Base-by-base conservation (phyloP, 2,888 invertebrate species). In the Callimorpha dominula region DNA sequence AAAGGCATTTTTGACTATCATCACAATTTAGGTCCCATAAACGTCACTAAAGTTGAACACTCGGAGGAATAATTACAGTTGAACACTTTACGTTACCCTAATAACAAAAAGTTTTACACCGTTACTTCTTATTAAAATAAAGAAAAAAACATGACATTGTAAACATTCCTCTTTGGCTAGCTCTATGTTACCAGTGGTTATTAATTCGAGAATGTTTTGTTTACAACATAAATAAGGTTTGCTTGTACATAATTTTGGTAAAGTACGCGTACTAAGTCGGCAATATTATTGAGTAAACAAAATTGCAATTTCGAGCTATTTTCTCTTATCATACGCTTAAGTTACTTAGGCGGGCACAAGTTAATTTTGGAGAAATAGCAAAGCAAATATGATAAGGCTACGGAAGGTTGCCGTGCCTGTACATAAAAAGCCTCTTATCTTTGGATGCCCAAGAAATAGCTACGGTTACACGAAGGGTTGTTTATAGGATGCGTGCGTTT, bases 371-470 rank as follows among this genome's bases (percentile, higher is more conserved):
- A 50, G 71, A 71, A 71, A 72, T 65, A 77, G 46, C 67, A 71
- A 75, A 75, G 77, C 75, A 73, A 76, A 77, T 79, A 65, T 79
- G 84, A 83, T 83, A 83, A 82, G 73, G 73, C 72, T 73, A 64
- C 63, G 68, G 68, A 68, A 72, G 75, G 66, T 71, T 69, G 65
- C 57, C 62, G 68, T 62, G 60, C 63, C 63, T 68, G 65, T 46
- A 78, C 65, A 79, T 71, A 73, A 71, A 72, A 67, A 50, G 52
- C 42, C 43, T 70, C 77, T 83, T 76, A 78, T 77, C 73, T 72
- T 71, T 40, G n/a, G 68, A 72, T 77, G 71, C 75, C 68, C 73
- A 40, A 70, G 71, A 77, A 72, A 74, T 65, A 14, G 57, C 20
- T 57, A 64, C 17, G 63, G n/a, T 52, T 65, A 31, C 63, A 60